Base-by-base conservation (phyloP, 2,797 vertebrate genomes). In the Enteromius radiatus region DNA sequence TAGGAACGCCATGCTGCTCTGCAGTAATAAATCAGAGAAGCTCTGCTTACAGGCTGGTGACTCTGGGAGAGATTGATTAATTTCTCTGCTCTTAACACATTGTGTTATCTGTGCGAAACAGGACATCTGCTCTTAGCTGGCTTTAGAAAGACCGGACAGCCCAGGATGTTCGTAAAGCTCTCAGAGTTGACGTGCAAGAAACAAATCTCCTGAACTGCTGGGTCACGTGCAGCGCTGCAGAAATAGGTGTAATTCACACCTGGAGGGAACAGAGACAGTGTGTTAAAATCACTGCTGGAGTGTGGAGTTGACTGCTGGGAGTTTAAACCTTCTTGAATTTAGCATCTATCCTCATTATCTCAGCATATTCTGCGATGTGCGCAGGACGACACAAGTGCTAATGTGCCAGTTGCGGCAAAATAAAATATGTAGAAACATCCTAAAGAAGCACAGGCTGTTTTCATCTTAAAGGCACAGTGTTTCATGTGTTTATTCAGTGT, bases 51-150 rank as follows among this genome's bases (percentile, higher is more conserved):
- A 77, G 76, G 69, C 31, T 61, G 67, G 19, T 14, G n/a, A 41
- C 38, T 49, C 56, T 17, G 59, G 38, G 56, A 45, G 73, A 52
- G 45, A 26, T 71, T 80, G 73, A 73, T 80, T 78, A 61, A 71
- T 81, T 81, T 70, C 19, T 15, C 78, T 63, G 38, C 70, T 80
- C 23, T 49, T 54, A 79, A 79, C 38, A 8, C 26, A 19, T 82
- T 71, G 36, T 36, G 26, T 73, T 81, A 84, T 81, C 59, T 67
- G 67, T 23, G 19, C 70, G 71, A 52, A 59, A 65, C 63, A 74
- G 64, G 21, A 31, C 38, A 36, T 65, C 81, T 76, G 86, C 12
- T 87, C 26, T 77, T 69, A 63, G 76, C 54, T 67, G 71, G 70
- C 23, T 52, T 59, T 59, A 59, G 47, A 71, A 52, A 65, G 77